These are phyloP conservation scores for Danio choprae DNA, from an alignment of 2,797 vertebrate genomes.

Conservation along the genomic window DNA sequence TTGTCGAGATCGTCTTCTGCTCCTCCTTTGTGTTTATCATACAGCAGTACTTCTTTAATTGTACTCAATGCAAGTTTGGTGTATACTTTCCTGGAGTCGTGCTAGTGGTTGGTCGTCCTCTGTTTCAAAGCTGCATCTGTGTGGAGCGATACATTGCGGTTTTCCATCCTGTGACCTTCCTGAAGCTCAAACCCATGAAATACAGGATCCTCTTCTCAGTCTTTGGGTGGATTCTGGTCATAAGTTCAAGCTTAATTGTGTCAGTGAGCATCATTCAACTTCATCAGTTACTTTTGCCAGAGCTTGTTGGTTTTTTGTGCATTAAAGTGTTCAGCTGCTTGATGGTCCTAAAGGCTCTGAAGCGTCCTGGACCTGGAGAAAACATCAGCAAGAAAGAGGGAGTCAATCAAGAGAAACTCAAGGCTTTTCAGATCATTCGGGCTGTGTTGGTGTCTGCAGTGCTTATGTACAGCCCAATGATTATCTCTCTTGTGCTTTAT, in stretches of 20 bases:
- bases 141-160: constrained; percentile 31
- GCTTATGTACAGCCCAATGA: not conserved
- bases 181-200: constrained; percentile 36
- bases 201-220: not conserved
- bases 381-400: not conserved
- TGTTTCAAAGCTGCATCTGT: constrained; percentile 27
- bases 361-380: constrained; percentile 17
- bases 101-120: constrained; percentile 12
- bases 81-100: not conserved
- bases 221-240: constrained; percentile 6
- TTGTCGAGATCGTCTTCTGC: constrained; percentile 1
- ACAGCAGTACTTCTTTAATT: constrained; percentile 29
- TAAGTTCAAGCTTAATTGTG: constrained; percentile 13
- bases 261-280: constrained; percentile 16
- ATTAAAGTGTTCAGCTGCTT: constrained; percentile 34
- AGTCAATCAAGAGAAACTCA: constrained; percentile 6
- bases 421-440: constrained; percentile 26
- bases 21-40: not conserved
- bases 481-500: constrained; percentile 14
- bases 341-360: constrained; percentile 33
- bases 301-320: not conserved
- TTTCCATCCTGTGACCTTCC: constrained; percentile 14
- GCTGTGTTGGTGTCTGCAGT: constrained; percentile 2
- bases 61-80: not conserved
- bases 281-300: not conserved